Evolutionary conservation across 2,888 invertebrate genomes (phyloP), one percentile per base, ranked within the genome.

Genomic region (Plutella xylostella): DNA sequence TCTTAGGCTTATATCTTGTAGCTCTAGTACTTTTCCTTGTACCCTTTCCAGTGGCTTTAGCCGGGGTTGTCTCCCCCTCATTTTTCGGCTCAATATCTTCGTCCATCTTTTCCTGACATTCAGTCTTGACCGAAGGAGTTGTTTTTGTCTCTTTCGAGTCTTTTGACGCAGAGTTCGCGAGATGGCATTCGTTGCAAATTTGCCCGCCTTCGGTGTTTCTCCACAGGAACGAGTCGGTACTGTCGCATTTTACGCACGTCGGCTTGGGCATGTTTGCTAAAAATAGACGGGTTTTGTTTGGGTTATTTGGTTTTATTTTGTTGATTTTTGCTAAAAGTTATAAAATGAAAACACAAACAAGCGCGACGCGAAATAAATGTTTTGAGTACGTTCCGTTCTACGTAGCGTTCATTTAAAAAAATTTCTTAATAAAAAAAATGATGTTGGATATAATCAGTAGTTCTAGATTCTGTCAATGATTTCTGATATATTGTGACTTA

Each of bases 121-220:
- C 69, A 57, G 55, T 55, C 62, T 65, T 78, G 59, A 52, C 55
- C 17, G 49, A 56, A 46, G 55, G 51, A 48, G 63, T 68, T 4
- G 59, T 57, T 3, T 67, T 56, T 4, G 59, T 57, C 3, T 67
- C 56, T 51, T 78, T 83, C 1, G 58, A 51, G 30, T 78, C 75
- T 50, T 71, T 74, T 38, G 57, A 60, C 7, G 63, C 62, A 11
- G 68, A 63, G 54, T 75, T 76, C 2, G 87, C 48, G 40, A 88
- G 85, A 50, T 89, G 86, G 63, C 94, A 94, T 43, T 89, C 87
- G 61, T 92, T 89, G 61, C 94, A 94, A 51, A 93, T 85, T 63
- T 91, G 90, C 0, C 92, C 92, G 57, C 87, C 86, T 48, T 91
- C 90, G 1, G 89, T 86, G 50, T 87, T 89, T 19, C 91, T 89